Evolutionary conservation across 2,797 vertebrate species (phyloP).

Genomic region (Rhynchonycteris naso): DNA sequence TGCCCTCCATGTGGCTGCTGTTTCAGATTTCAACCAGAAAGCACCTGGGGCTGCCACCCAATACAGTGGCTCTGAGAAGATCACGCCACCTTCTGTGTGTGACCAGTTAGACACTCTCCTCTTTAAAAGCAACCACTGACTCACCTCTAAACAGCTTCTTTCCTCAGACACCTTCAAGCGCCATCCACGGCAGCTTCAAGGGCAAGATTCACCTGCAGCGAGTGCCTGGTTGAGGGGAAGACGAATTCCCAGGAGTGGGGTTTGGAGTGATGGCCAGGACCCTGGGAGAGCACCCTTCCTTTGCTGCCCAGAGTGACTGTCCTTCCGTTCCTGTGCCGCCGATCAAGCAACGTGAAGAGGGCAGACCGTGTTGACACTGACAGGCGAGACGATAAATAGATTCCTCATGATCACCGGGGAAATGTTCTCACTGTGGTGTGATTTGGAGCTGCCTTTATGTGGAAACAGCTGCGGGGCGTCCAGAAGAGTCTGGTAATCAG

Average conservation of each 20-base stretch:
- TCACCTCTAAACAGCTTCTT: too few relatives aligned
- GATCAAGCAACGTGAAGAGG: constrained; percentile 41
- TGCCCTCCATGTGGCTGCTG: too few relatives aligned
- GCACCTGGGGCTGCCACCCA: too few relatives aligned
- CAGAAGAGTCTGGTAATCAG: constrained; percentile 83
- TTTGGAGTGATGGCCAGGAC: accelerated
- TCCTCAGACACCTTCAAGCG: too few relatives aligned
- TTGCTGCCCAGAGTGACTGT: neutral
- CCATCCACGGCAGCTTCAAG: accelerated
- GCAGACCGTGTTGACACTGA: neutral
- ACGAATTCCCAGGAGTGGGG: accelerated
- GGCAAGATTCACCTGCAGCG: neutral
- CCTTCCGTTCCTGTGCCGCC: constrained; percentile 27
- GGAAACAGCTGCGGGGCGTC: constrained; percentile 79
- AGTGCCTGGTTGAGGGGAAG: neutral
- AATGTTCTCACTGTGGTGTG: constrained; percentile 33
- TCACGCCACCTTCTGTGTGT: too few relatives aligned
- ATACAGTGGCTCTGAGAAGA: too few relatives aligned
- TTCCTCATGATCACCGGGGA: constrained; percentile 68
- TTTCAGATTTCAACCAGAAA: too few relatives aligned
- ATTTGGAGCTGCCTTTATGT: constrained; percentile 65
- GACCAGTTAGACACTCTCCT: too few relatives aligned
- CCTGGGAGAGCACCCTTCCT: neutral
- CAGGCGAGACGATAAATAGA: constrained; percentile 76
- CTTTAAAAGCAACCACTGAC: too few relatives aligned